These are phyloP conservation scores for Dasyurus viverrinus DNA, from an alignment of 2,113 vertebrate genomes.

Conservation along the genomic window DNA sequence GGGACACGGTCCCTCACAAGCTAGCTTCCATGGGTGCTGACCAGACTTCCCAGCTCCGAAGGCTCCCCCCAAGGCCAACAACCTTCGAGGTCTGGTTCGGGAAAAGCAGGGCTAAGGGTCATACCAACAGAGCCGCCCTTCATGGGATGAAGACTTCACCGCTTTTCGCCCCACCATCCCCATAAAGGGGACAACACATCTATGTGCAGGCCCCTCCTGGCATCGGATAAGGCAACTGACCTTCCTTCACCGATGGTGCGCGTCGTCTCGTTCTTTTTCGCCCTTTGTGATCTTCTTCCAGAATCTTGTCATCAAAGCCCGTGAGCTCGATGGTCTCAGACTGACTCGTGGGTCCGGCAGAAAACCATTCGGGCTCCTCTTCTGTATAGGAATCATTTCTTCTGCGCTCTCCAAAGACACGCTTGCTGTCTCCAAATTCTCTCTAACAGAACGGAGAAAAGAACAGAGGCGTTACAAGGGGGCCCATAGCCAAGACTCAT, in stretches of 20 bases:
- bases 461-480: neutral
- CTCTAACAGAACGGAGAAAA: conserved; percentile 84
- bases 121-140: neutral
- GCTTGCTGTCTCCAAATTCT: conserved; percentile 95
- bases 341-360: conserved; percentile 97
- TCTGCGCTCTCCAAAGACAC: conserved; percentile 95
- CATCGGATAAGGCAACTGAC: conserved; percentile 67
- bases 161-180: too few relatives aligned
- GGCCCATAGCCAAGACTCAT: neutral
- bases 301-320: conserved; percentile 96
- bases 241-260: conserved; percentile 92
- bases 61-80: neutral
- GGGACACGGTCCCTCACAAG: neutral
- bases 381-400: conserved; percentile 98
- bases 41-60: neutral
- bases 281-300: conserved; percentile 95
- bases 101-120: neutral
- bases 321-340: conserved; percentile 99
- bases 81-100: neutral
- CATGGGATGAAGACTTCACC: too few relatives aligned
- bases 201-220: too few relatives aligned
- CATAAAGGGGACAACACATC: too few relatives aligned
- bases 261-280: conserved; percentile 91
- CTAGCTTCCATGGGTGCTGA: neutral
- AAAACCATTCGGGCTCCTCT: conserved; percentile 99